Evolutionary conservation across 2,888 invertebrate genomes (phyloP).

Genomic region (Frankliniella fusca): DNA sequence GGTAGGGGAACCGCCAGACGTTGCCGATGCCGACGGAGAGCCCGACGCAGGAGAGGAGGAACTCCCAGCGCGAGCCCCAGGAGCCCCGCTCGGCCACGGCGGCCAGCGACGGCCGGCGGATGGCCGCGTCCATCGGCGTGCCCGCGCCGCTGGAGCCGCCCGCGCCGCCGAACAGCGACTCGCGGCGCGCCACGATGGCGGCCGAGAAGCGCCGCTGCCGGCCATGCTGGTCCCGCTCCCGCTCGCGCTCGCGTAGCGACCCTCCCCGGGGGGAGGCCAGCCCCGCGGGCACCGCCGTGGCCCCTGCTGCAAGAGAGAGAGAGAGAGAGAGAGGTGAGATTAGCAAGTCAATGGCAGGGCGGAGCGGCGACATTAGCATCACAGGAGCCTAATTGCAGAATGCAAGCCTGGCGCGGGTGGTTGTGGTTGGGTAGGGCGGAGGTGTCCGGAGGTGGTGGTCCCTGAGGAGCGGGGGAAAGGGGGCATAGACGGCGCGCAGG

Average conservation of each 20-base stretch:
- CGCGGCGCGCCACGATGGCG: conserved; percentile 42
- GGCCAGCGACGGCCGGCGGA: conserved; percentile 43
- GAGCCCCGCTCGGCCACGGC: conserved; percentile 45
- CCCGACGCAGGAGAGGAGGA: conserved; percentile 74
- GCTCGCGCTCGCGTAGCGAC: conserved; percentile 39
- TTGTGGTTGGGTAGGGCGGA: too few relatives aligned
- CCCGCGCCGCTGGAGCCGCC: conserved; percentile 31
- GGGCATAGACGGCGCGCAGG: too few relatives aligned
- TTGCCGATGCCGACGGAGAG: conserved; percentile 83
- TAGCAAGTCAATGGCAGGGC: neutral
- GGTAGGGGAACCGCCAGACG: conserved; percentile 81
- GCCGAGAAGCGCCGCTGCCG: conserved; percentile 41
- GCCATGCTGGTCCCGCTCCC: conserved; percentile 33
- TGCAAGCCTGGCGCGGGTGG: too few relatives aligned
- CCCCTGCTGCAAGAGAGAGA: neutral
- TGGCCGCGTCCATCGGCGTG: conserved; percentile 42
- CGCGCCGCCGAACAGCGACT: conserved; percentile 41
- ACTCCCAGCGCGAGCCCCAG: conserved; percentile 57
- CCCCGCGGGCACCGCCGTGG: conserved; percentile 18
- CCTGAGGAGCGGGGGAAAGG: too few relatives aligned
- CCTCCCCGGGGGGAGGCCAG: conserved; percentile 38
- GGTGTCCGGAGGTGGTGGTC: too few relatives aligned
- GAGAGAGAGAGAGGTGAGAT: neutral
- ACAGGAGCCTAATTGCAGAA: too few relatives aligned
- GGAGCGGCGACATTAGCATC: too few relatives aligned